Evolutionary conservation across 1,140 invertebrate species (phyloP), one percentile per base, ranked within the genome.

Genomic region (Drosophila repleta): DNA sequence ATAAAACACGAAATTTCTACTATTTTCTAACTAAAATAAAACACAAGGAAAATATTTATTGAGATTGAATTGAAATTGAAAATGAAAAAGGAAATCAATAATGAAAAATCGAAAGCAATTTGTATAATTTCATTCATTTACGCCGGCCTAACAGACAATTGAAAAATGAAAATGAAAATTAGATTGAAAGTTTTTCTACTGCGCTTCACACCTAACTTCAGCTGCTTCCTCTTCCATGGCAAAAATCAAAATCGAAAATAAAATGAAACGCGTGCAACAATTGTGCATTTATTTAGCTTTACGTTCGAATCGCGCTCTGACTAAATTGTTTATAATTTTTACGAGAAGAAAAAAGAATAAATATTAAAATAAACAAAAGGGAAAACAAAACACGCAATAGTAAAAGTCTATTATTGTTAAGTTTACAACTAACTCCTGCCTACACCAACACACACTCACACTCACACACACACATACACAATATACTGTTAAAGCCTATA

Each of bases 251-350:
- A 70, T 68, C 35, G 58, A 52, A 62, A 76, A 63, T 10, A 37
- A 11, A 49, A 41, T 51, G 11, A 6, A 63, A 61, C 74, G 60
- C 66, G 64, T 41, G 39, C 55, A 75, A 82, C 62, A 74, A 75
- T 76, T 88, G 83, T 88, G 80, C 83, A 87, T 87, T 88, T 83
- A 87, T 87, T 88, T 88, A 77, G 78, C 56, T 87, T 78, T 74
- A 68, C 77, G 69, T 73, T 80, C 74, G 56, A 68, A 73, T 68
- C 71, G 77, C 76, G 71, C 76, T 64, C 24, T 74, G 55, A 63
- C 55, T 20, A 65, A 72, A 69, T 64, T 83, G 52, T 82, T 76
- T 67, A 82, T 64, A 61, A 77, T 77, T 81, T 80, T 53, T 35
- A 74, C 74, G 65, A 39, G 8, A 15, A 15, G 39, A 43, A 43